Conservation (phyloP, 2,888 invertebrate genomes). For the Penaeus monodon region DNA sequence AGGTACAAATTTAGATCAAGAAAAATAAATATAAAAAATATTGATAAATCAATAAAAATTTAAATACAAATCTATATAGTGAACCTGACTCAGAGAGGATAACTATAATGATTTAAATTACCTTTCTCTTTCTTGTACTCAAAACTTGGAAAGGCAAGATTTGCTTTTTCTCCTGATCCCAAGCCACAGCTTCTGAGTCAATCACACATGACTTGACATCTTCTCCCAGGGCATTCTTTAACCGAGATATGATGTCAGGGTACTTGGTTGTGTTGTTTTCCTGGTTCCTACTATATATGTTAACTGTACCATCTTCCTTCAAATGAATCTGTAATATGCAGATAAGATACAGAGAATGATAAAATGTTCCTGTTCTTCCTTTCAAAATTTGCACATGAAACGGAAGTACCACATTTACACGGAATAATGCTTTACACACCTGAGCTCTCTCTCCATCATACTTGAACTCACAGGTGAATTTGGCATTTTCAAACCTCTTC, state of each 20-base stretch:
- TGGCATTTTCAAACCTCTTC: constrained; percentile 84
- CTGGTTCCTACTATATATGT: constrained; percentile 95
- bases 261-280: constrained; percentile 94
- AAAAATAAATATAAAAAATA: no score
- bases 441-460: constrained; percentile 98
- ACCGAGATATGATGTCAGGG: constrained; percentile 88
- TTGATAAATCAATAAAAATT: no score
- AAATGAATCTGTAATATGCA: constrained; percentile 78
- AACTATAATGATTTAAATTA: constrained; percentile 67
- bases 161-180: constrained; percentile 86
- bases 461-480: constrained; percentile 98
- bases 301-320: constrained; percentile 77
- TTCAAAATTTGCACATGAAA: no score
- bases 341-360: neutral
- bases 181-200: constrained; percentile 97
- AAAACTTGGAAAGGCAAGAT: constrained; percentile 97
- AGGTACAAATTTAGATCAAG: neutral
- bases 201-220: constrained; percentile 85
- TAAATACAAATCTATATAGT: no score
- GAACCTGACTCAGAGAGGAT: no score
- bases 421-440: constrained; percentile 23
- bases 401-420: constrained; percentile 28
- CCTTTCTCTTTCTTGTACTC: constrained; percentile 95
- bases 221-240: constrained; percentile 70
- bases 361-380: neutral